Conservation (phyloP, 2,888 invertebrate genomes). For the Escarpia spicata region DNA sequence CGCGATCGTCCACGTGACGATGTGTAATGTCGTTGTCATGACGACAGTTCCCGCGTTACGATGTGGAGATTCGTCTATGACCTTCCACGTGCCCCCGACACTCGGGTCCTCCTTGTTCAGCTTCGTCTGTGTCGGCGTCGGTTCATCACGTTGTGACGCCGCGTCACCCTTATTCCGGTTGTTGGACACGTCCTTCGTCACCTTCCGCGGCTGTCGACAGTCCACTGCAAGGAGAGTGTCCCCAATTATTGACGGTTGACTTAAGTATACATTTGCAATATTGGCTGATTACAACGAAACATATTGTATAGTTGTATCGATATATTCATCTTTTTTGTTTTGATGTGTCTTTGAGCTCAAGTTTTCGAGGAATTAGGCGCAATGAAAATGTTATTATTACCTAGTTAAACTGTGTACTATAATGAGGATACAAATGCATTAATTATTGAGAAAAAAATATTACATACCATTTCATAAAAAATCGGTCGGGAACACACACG, state of each 20-base stretch:
- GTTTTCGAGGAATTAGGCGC: too few species aligned
- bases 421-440: too few species aligned
- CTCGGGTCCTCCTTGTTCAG: constrained; percentile 12
- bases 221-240: background rate
- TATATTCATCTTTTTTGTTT: too few species aligned
- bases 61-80: background rate
- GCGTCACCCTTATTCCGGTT: background rate
- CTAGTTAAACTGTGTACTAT: too few species aligned
- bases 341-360: too few species aligned
- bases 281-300: too few species aligned
- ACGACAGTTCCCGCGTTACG: background rate
- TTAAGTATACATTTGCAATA: too few species aligned
- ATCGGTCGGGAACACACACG: too few species aligned
- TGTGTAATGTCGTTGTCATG: background rate
- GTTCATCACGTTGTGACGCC: background rate
- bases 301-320: too few species aligned
- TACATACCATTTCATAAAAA: too few species aligned
- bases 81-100: background rate
- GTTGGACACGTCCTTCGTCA: background rate
- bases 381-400: too few species aligned
- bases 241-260: background rate
- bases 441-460: too few species aligned
- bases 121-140: background rate
- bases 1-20: background rate
- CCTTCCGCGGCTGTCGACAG: background rate